These are phyloP conservation scores for Bradypodion pumilum DNA, from an alignment of 2,797 vertebrate species.

Conservation along the genomic window DNA sequence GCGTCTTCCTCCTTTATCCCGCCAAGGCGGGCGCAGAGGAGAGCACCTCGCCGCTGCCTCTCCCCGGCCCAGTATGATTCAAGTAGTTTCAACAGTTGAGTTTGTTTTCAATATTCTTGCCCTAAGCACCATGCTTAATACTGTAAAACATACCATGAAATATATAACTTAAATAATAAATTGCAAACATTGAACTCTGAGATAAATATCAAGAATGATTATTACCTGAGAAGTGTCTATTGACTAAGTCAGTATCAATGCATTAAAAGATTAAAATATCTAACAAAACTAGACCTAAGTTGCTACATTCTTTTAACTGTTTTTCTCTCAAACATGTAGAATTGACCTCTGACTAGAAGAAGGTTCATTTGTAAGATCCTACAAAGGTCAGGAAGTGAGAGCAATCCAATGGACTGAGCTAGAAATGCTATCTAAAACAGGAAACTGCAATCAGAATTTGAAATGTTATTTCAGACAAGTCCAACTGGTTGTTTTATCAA, in stretches of 20 bases:
- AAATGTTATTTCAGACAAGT: background rate
- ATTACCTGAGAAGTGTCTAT: conserved; percentile 11
- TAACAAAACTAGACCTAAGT: background rate
- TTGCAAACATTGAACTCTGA: background rate
- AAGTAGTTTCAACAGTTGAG: background rate
- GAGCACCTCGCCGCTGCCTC: no score
- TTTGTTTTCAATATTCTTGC: background rate
- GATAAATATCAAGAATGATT: conserved; percentile 21
- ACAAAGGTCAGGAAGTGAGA: no score
- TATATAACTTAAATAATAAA: conserved; percentile 9
- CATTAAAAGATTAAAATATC: background rate
- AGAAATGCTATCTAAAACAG: background rate
- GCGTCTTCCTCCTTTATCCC: no score
- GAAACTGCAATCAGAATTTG: background rate
- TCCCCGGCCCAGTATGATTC: background rate
- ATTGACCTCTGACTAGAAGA: background rate
- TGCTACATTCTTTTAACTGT: background rate
- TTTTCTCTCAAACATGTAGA: conserved; percentile 12
- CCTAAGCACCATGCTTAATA: conserved; percentile 7
- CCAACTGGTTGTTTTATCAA: background rate
- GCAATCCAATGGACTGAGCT: background rate
- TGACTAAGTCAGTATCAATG: conserved; percentile 10
- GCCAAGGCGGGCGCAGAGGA: no score
- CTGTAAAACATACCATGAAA: background rate
- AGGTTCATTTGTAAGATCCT: no score